Evolutionary conservation across 2,888 invertebrate species (phyloP).

Genomic region (Yponomeuta malinellus): DNA sequence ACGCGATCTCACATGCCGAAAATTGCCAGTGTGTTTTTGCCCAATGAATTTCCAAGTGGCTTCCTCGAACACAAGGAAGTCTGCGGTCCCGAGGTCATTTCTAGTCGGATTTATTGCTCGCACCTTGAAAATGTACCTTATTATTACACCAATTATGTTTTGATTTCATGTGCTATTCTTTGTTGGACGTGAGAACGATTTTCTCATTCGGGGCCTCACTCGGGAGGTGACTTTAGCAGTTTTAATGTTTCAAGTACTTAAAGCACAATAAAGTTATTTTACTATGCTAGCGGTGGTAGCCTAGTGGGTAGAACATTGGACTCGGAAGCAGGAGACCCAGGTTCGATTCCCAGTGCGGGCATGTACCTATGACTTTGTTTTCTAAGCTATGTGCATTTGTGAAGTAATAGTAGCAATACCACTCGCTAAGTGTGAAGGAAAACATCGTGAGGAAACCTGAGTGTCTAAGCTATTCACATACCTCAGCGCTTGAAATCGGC

Average conservation of each 20-base stretch:
- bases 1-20: conserved; percentile 57
- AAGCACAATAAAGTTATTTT: too few relatives aligned
- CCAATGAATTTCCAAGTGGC: conserved; percentile 59
- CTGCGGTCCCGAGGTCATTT: conserved; percentile 14
- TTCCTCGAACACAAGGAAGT: conserved; percentile 40
- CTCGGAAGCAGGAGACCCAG: too few relatives aligned
- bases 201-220: background rate
- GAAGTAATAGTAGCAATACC: too few relatives aligned
- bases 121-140: conserved; percentile 9
- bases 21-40: conserved; percentile 54
- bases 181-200: background rate
- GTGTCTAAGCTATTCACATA: too few relatives aligned
- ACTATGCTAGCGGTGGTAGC: too few relatives aligned
- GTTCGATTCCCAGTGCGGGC: too few relatives aligned
- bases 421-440: too few relatives aligned
- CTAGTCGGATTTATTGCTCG: conserved; percentile 8
- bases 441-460: too few relatives aligned
- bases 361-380: too few relatives aligned
- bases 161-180: background rate
- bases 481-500: too few relatives aligned
- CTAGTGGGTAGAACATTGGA: too few relatives aligned
- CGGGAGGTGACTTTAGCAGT: background rate
- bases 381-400: too few relatives aligned
- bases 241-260: background rate
- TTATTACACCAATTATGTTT: conserved; percentile 16